phyloP scores from a whole-genome alignment of 64 coral and sea anemone genomes.

The Stylophora pistillata region DNA sequence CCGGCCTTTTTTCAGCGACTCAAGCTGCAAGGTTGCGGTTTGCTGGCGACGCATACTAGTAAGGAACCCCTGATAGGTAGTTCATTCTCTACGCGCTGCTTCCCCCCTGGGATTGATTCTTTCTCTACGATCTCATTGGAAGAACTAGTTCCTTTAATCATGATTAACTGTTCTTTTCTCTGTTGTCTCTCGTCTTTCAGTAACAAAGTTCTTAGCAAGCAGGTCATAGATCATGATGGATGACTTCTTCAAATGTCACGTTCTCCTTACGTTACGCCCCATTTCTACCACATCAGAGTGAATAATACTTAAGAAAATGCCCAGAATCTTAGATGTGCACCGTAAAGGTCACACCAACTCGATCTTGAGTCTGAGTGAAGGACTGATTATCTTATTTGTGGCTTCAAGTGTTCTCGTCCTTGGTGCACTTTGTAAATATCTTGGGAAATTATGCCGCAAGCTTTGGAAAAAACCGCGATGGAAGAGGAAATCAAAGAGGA shows the following conservation, averaged over 20 bases:
- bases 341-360: background rate
- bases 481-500: slow-evolving; percentile 34
- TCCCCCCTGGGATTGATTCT: too few relatives aligned
- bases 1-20: too few relatives aligned
- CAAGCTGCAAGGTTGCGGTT: too few relatives aligned
- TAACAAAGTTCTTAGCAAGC: too few relatives aligned
- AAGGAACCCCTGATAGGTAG: too few relatives aligned
- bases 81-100: too few relatives aligned
- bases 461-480: slow-evolving; percentile 17
- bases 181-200: background rate
- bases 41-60: too few relatives aligned
- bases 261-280: background rate
- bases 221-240: background rate
- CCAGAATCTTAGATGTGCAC: slow-evolving; percentile 8
- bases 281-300: background rate
- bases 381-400: slow-evolving; percentile 31
- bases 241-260: background rate
- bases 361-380: slow-evolving; percentile 12
- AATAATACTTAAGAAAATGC: slow-evolving; percentile 23
- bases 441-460: slow-evolving; percentile 47
- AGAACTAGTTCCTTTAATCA: too few relatives aligned
- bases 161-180: background rate
- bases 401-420: slow-evolving; percentile 51
- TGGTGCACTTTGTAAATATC: slow-evolving; percentile 63
- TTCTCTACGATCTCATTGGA: too few relatives aligned